Conservation (phyloP, 2,797 vertebrate species). For the Intellagama lesueurii region DNA sequence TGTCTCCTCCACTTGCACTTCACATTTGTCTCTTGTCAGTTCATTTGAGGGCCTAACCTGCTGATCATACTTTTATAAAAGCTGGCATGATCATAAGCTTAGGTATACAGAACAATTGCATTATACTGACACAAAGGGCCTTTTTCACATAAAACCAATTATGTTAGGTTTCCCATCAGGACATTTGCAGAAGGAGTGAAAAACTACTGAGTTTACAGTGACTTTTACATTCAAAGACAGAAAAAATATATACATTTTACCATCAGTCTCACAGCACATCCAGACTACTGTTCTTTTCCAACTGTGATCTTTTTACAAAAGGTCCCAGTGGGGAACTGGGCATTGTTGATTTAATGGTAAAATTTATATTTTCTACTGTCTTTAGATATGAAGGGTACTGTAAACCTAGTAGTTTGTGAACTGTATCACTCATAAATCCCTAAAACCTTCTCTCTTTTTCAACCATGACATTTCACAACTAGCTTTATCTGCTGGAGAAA, state of each 20-base stretch:
- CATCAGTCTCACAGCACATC: not conserved
- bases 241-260: not conserved
- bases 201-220: not conserved
- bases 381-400: not conserved
- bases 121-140: too few relatives aligned
- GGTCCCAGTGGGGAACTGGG: not conserved
- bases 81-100: not conserved
- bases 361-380: not conserved
- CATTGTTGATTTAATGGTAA: not conserved
- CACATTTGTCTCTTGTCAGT: not conserved
- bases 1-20: too few relatives aligned
- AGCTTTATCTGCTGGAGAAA: not conserved
- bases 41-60: not conserved
- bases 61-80: not conserved
- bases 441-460: not conserved
- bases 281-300: not conserved
- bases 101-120: not conserved
- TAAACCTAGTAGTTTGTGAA: not conserved
- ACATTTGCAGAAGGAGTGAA: not conserved
- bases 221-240: not conserved
- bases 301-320: not conserved
- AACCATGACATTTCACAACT: not conserved
- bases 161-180: not conserved
- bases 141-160: constrained; percentile 1
- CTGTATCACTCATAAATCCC: not conserved